Conservation (phyloP, 2,888 invertebrate genomes). For the Atrina japonica region DNA sequence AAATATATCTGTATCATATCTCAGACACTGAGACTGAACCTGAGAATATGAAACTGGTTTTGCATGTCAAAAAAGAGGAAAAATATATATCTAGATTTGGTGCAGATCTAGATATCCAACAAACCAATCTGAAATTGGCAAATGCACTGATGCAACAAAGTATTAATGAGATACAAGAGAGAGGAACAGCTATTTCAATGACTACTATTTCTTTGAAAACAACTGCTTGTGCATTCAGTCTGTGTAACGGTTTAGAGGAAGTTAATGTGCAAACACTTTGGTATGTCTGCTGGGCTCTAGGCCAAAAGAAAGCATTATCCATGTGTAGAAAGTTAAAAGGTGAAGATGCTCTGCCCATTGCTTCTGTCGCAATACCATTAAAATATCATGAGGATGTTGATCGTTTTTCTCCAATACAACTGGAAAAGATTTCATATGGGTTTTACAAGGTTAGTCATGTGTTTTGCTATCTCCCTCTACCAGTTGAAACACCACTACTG, state of each 20-base stretch:
- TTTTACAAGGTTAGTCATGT: slow-evolving; percentile 57
- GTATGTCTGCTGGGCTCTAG: slow-evolving; percentile 53
- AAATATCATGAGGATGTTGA: background rate
- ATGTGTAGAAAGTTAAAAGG: slow-evolving; percentile 12
- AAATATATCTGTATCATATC: slow-evolving; percentile 69
- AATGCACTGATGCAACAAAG: background rate
- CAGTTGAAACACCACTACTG: slow-evolving; percentile 63
- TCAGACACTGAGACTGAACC: slow-evolving; percentile 30
- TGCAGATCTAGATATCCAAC: background rate
- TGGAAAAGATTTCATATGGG: slow-evolving; percentile 32
- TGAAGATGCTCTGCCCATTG: slow-evolving; percentile 51
- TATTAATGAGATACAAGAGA: too few species aligned
- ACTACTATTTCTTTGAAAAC: too few species aligned
- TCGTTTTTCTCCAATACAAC: background rate
- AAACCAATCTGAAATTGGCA: background rate
- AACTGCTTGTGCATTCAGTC: too few species aligned
- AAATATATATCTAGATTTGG: too few species aligned
- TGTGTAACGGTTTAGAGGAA: too few species aligned
- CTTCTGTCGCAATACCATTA: slow-evolving; percentile 44
- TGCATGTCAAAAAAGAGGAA: background rate
- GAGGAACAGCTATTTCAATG: too few species aligned
- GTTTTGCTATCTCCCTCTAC: slow-evolving; percentile 67
- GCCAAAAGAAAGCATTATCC: slow-evolving; percentile 20
- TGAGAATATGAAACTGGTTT: slow-evolving; percentile 11
- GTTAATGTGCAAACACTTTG: too few species aligned